Evolutionary conservation across 2,888 invertebrate species (phyloP), one percentile per base, ranked within the genome.

Genomic region (Emmelina monodactyla): DNA sequence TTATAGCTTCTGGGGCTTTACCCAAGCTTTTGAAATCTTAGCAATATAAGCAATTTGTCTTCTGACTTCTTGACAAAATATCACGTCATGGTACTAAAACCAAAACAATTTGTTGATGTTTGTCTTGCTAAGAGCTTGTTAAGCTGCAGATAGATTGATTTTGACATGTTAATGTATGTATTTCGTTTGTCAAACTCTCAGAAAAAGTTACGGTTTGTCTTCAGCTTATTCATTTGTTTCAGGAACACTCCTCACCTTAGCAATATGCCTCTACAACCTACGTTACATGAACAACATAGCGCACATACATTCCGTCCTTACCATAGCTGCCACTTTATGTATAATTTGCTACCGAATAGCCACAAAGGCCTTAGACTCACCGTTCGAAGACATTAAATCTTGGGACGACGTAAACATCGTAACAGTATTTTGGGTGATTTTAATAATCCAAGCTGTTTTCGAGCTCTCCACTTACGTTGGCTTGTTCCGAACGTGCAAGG

Each of bases 391-490:
- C 16, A 56, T 68, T 6, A 50, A 59, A 38, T 42, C 51, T 0
- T 68, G 60, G 64, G 71, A 78, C 43, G 49, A 63, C 0, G 64
- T 70, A 0, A 14, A 52, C 6, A 64, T 76, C 13, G 69, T 80
- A 13, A 61, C 64, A 19, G 32, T 71, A 0, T 72, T 81, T 45
- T 80, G 79, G 76, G 49, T 46, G 0, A 35, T 69, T 10, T 39
- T 81, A 1, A 45, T 58, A 11, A 42, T 46, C 0, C 76, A 79
- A 40, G 63, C 73, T 13, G n/a, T 59, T 1, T 58, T 72, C 30
- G 80, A 80, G 54, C 50, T 75, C 2, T 32, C 64, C 3, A 62
- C 66, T 0, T 76, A 69, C 35, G 50, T 62, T 0, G 71, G 75
- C 1, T 41, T 60, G 1, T 65, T 71, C 28, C 3, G 3, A 13